Evolutionary conservation across 92 coral and sea anemone species (phyloP).

Genomic region (Galaxea fascicularis): DNA sequence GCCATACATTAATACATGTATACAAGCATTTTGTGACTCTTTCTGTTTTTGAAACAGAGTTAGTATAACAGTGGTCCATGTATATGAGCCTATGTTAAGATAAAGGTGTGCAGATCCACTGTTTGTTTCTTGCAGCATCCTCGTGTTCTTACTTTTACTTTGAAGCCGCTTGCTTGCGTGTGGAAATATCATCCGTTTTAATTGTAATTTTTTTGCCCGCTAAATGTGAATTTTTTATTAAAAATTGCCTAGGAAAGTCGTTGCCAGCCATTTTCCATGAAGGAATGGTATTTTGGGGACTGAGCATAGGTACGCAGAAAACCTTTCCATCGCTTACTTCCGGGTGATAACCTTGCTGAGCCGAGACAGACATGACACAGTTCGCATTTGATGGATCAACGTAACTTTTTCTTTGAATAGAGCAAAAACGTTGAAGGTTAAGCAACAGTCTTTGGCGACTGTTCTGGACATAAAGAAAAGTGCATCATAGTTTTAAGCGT

Average conservation of each 20-base stretch:
- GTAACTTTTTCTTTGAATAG: neutral
- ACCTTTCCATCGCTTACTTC: constrained; percentile 19
- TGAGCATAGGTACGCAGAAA: neutral
- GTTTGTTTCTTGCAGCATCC: neutral
- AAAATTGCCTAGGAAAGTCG: neutral
- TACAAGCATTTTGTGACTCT: too few species aligned
- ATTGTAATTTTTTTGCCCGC: neutral
- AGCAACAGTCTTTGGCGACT: neutral
- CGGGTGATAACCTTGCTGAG: constrained; percentile 39
- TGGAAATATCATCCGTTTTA: neutral
- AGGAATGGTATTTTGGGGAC: neutral
- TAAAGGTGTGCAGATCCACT: neutral
- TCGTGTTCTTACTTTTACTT: neutral
- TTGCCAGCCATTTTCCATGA: neutral
- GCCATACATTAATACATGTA: too few species aligned
- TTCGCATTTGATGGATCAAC: neutral
- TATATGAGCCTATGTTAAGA: too few species aligned
- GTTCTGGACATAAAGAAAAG: neutral
- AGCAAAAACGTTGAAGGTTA: neutral
- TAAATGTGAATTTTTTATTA: neutral
- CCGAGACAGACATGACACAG: neutral
- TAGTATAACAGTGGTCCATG: too few species aligned
- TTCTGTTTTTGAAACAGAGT: too few species aligned
- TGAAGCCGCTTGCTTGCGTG: neutral
- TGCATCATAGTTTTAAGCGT: neutral